Evolutionary conservation across 2,113 vertebrate species (phyloP), one percentile per base, ranked within the genome.

Genomic region (Oostethus manadensis): DNA sequence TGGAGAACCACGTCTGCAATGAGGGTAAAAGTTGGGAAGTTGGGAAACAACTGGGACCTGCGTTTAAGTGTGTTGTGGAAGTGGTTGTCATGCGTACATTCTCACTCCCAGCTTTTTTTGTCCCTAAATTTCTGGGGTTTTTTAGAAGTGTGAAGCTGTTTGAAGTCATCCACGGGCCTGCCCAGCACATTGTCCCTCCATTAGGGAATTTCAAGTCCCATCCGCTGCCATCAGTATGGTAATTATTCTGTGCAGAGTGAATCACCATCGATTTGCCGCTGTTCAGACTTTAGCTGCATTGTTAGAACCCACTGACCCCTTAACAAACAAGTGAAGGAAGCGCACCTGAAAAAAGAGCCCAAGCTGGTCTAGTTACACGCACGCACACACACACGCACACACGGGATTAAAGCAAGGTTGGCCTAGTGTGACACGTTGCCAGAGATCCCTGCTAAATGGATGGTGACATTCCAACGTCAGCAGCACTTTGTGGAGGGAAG

Each of bases 321-420:
- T 13, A 40, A 13, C 3, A 53, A 10, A 9, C 18, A 35, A 53
- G 51, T 35, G 29, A n/a, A 18, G 51, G 14, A 53, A 9, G 16
- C 16, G n/a, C 26, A 33, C 16, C 16, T 35, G 26, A 53, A 53
- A n/a, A 18, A 9, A 9, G 57, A 59, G 59, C 6, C 29, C 38
- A 3, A 48, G 5, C 33, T 29, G 10, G 21, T 44, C 56, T 17
- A 26, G 2, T 48, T 2, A 21, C 42, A 46, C 9, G 35, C 29
- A 38, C 58, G 33, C 70, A 53, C 44, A 26, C 4, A 3, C 26
- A 8, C 20, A 10, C 68, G 64, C 79, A 51, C 66, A 64, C 56
- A 42, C 10, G 51, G 81, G 84, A 87, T 87, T 85, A 79, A 78
- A 79, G 74, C 58, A 78, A 80, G 80, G 84, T 75, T 69, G 76